phyloP scores from a whole-genome alignment of 1,140 invertebrate genomes.

The Drosophila bocqueti region DNA sequence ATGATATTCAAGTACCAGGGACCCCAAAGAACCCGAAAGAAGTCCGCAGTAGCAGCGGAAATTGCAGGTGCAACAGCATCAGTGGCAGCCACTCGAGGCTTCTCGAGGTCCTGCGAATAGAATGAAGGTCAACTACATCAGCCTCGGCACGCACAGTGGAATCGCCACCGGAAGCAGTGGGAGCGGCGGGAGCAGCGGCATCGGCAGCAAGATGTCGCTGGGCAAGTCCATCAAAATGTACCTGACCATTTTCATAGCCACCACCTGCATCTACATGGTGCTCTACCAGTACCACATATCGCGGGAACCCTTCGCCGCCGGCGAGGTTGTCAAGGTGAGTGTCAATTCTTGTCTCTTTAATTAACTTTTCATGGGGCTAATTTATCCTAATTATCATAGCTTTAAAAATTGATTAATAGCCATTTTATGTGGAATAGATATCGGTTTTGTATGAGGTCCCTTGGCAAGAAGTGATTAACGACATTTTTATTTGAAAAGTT shows the following conservation, averaged over 20 bases:
- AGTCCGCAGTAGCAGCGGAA: conserved; percentile 24
- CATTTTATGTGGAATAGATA: neutral
- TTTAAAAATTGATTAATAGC: neutral
- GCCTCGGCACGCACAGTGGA: conserved; percentile 24
- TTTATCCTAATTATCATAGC: neutral
- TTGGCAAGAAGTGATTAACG: too few relatives aligned
- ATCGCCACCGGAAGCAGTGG: conserved; percentile 13
- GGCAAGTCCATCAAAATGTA: conserved; percentile 85
- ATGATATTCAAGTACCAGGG: conserved; percentile 69
- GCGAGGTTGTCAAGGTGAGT: conserved; percentile 79
- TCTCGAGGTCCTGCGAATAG: neutral
- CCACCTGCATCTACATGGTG: conserved; percentile 84
- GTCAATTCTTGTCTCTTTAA: neutral
- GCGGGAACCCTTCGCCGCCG: conserved; percentile 61
- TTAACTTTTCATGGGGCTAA: too few relatives aligned
- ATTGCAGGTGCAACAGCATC: conserved; percentile 11
- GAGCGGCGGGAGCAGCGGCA: conserved; percentile 18
- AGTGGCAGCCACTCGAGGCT: neutral
- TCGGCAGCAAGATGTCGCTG: conserved; percentile 72
- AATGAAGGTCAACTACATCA: conserved; percentile 45
- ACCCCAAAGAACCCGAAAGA: conserved; percentile 57
- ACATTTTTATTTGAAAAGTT: too few relatives aligned
- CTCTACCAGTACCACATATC: conserved; percentile 84
- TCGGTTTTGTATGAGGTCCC: neutral
- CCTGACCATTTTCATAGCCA: conserved; percentile 84